Evolutionary conservation across 23 tunicate species (phyloP), one percentile per base, ranked within the genome.

Genomic region (Styela plicata): DNA sequence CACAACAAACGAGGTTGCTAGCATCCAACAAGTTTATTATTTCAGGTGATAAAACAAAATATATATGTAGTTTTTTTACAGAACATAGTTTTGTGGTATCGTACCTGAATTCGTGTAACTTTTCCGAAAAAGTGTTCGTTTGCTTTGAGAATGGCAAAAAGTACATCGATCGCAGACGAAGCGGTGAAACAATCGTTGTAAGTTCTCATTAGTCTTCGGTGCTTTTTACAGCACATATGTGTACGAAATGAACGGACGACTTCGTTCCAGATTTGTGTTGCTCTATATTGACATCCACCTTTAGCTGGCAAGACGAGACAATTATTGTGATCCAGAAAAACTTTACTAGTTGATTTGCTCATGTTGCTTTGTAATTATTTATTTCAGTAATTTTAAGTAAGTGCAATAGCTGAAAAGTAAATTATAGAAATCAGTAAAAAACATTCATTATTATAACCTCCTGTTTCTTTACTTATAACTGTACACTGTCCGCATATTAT

Each of bases 141-240:
- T 27, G 71, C 71, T 22, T 67, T 67, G n/a, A 67, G 21, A 1
- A 67, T 67, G 13, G 71, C 71, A 22, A 25, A 29, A 27, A 67
- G 71, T 18, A 67, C 71, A 24, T 67, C 71, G 21, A 67, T 29
- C 18, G 71, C 71, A 18, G 71, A 21, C 31, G 71, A 18, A 27
- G 71, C 71, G 24, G 71, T 67, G 31, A 67, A 67, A 24, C 71
- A 67, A 29, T 67, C 31, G 24, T 67, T 1, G 31, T 67, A 67
- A 27, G 71, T 67, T 67, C 71, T 67, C 30, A 67, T 27, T 16
- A 25, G 71, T 67, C 31, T 19, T 18, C 71, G 30, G 24, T 67
- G 71, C 31, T 67, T 67, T 67, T 67, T 67, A 24, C 71, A 67
- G 71, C 71, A 67, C 23, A 67, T 67, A 29, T 67, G 71, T 27